A percentile compares a stretch with the other conserved stretches of the same genome.
Conservation (phyloP, 2,888 invertebrate species). For the Chloromyia formosa region DNA sequence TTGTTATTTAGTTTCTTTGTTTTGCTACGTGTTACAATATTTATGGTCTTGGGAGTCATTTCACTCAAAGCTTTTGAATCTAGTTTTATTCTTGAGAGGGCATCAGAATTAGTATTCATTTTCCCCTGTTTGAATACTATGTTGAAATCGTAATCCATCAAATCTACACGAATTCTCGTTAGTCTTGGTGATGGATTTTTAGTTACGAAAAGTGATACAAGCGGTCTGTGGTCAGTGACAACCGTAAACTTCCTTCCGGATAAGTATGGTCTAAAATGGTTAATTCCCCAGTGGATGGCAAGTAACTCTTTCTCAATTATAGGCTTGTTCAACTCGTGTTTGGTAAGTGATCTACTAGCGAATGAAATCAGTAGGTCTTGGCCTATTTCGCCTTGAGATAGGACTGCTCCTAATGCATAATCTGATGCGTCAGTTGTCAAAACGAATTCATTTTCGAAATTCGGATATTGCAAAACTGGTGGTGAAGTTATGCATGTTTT, state of each 20-base stretch:
- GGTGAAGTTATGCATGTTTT: constrained; percentile 29
- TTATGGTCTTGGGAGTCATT: no score
- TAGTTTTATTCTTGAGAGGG: no score
- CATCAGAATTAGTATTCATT: constrained; percentile 53
- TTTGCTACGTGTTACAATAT: no score
- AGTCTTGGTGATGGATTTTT: constrained; percentile 54
- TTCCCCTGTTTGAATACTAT: constrained; percentile 15
- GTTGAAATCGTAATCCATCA: no score
- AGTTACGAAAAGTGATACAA: constrained; percentile 53
- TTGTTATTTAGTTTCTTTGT: no score
- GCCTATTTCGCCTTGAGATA: no score
- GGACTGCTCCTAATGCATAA: no score
- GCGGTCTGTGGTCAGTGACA: no score
- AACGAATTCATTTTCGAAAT: no score
- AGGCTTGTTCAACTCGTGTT: constrained; percentile 53
- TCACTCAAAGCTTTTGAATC: no score
- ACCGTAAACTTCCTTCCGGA: constrained; percentile 54
- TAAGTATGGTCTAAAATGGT: constrained; percentile 55
- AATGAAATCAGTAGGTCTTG: constrained; percentile 46
- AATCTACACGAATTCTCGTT: constrained; percentile 54
- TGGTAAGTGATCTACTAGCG: constrained; percentile 53
- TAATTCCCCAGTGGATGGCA: constrained; percentile 52
- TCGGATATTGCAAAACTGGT: no score
- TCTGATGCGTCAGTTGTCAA: no score
- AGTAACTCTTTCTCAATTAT: constrained; percentile 55